Evolutionary conservation across 2,113 vertebrate genomes (phyloP), one percentile per base, ranked within the genome.

Genomic region (Saccopteryx bilineata): DNA sequence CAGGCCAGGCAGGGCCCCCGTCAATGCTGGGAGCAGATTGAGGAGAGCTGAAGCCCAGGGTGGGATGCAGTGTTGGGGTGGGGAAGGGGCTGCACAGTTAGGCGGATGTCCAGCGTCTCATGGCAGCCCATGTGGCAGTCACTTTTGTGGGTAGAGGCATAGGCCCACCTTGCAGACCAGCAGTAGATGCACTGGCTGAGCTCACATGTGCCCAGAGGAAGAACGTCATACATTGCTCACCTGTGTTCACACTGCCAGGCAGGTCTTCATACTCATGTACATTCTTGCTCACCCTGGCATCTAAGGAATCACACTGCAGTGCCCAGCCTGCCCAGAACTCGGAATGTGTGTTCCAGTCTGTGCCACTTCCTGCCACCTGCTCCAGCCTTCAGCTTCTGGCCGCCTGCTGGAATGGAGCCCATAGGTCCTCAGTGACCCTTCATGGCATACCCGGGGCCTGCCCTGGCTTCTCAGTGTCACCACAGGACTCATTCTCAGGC

Each of bases 161-260:
- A 48, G 58, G 23, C 7, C 39, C 78, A 31, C 10, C 5, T 33
- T 19, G 23, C 0, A 23, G 74, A 31, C 83, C 54, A 2, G 31
- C n/a, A 7, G 82, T 1, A 2, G 8, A 3, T 21, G 4, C 50
- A 15, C 24, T 0, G 15, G 13, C 48, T 0, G 4, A 72, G 61
- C 91, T 33, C 24, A 31, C 15, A 0, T 0, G 11, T 10, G 48
- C 72, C 12, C 23, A 3, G 7, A 4, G 26, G 39, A 6, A 0
- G 1, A 33, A 0, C 11, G 18, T 24, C 46, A 14, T 4, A 15
- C 46, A 33, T 60, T 50, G 52, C 33, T 14, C 39, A 13, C 0
- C 0, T 15, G 66, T 2, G 19, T 52, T 48, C 60, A 9, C 23
- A 5, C 54, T 24, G 7, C 26, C 1, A 1, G 78, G 13, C 63